phyloP scores from a whole-genome alignment of 1,140 invertebrate species.

The Lordiphosa mommai region DNA sequence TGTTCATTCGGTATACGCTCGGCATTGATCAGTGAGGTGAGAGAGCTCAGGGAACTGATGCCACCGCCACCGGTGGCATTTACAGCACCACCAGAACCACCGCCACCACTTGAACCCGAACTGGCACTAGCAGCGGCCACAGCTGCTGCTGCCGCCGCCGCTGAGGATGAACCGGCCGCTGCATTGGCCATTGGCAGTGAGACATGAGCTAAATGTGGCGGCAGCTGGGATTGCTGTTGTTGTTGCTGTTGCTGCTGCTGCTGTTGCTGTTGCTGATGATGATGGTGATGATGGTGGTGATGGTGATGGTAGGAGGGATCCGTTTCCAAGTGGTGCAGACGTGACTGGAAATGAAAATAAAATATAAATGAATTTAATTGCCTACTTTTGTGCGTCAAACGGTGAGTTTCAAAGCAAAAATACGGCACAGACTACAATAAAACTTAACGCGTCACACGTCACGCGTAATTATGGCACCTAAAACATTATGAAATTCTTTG shows the following conservation, averaged over 20 bases:
- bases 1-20: constrained; percentile 78
- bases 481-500: no score
- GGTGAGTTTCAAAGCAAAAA: not conserved
- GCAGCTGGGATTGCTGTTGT: constrained; percentile 39
- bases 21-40: constrained; percentile 77
- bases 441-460: no score
- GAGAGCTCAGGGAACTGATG: constrained; percentile 71
- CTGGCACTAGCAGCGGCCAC: constrained; percentile 24
- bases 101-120: constrained; percentile 21
- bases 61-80: constrained; percentile 22
- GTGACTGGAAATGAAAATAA: constrained; percentile 39
- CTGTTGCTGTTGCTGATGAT: constrained; percentile 41
- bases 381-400: not conserved
- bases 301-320: constrained; percentile 78
- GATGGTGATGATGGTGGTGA: constrained; percentile 59
- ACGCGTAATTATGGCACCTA: no score
- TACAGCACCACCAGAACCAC: constrained; percentile 6
- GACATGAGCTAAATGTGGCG: constrained; percentile 37
- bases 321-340: constrained; percentile 77
- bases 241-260: constrained; percentile 42
- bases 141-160: constrained; percentile 36
- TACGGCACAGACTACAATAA: no score
- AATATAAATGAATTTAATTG: not conserved
- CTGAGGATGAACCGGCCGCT: constrained; percentile 37
- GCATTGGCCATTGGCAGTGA: constrained; percentile 42